Percentiles rank a stretch among this genome's conserved stretches.
Evolutionary conservation across 2,888 invertebrate genomes (phyloP).

Genomic region (Thelaira solivaga): DNA sequence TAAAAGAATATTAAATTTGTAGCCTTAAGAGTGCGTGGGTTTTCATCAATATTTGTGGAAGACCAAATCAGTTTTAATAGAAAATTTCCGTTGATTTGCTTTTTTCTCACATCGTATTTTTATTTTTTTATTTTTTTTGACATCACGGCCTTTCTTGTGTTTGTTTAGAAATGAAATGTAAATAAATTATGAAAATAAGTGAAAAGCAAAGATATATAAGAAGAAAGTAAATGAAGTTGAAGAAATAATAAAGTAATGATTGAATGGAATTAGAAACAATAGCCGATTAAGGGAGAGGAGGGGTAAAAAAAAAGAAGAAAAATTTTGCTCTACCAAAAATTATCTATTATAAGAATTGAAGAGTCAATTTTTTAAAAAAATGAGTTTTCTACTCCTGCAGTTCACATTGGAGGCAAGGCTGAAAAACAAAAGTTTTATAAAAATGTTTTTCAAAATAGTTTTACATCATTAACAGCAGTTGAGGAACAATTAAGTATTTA

Average conservation of each 20-base stretch:
- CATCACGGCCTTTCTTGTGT: constrained; percentile 27
- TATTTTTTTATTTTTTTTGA: background rate
- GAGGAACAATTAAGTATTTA: no score
- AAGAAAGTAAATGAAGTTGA: constrained; percentile 30
- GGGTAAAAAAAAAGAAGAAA: background rate
- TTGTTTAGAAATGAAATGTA: constrained; percentile 43
- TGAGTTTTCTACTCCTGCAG: no score
- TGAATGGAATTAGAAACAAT: background rate
- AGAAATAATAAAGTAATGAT: constrained; percentile 1
- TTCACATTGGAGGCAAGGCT: no score
- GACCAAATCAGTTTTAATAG: constrained; percentile 44
- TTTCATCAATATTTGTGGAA: constrained; percentile 56
- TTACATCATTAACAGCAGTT: no score
- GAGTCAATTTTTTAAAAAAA: no score
- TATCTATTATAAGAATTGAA: no score
- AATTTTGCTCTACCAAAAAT: no score
- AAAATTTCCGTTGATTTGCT: constrained; percentile 18
- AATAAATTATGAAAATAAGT: constrained; percentile 4
- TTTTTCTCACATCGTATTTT: background rate
- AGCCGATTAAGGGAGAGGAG: background rate
- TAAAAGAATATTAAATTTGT: constrained; percentile 55
- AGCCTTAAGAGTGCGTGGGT: constrained; percentile 50
- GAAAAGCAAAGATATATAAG: constrained; percentile 16
- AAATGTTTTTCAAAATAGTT: no score
- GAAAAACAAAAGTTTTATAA: no score